Conservation (phyloP, 1,140 invertebrate species). For the Bacillus rossius region DNA sequence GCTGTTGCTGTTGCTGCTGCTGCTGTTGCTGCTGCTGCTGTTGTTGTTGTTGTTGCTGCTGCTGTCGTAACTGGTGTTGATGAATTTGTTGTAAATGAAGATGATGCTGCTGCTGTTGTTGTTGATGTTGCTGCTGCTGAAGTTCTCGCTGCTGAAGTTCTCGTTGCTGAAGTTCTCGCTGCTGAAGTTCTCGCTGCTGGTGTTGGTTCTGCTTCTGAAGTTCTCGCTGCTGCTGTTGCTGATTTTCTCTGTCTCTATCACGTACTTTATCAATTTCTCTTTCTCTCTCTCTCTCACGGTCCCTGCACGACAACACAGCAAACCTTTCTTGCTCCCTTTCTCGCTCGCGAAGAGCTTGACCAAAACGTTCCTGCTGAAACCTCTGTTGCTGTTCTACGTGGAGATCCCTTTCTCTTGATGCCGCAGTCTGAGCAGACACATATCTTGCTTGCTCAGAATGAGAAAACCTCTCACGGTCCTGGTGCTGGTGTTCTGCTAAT, state of each 20-base stretch:
- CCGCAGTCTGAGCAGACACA: slow-evolving; percentile 28
- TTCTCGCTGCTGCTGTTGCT: slow-evolving; percentile 26
- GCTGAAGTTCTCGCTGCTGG: slow-evolving; percentile 26
- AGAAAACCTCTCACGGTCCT: slow-evolving; percentile 29
- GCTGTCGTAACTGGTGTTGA: slow-evolving; percentile 17
- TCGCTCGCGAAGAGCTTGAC: too few relatives aligned
- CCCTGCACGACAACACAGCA: neutral
- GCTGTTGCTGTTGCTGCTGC: slow-evolving; percentile 24
- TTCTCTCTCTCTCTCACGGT: slow-evolving; percentile 1
- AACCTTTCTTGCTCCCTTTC: slow-evolving; percentile 3
- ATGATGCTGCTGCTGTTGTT: slow-evolving; percentile 30
- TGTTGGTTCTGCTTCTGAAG: slow-evolving; percentile 29
- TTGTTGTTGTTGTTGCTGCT: slow-evolving; percentile 22
- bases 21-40: slow-evolving; percentile 28
- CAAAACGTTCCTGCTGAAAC: slow-evolving; percentile 15
- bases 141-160: slow-evolving; percentile 27
- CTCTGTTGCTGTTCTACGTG: slow-evolving; percentile 29
- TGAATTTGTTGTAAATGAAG: slow-evolving; percentile 13
- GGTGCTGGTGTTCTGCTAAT: slow-evolving; percentile 36
- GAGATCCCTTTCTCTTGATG: slow-evolving; percentile 36
- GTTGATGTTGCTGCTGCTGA: slow-evolving; percentile 34
- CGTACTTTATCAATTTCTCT: slow-evolving; percentile 20
- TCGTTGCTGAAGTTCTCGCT: slow-evolving; percentile 23
- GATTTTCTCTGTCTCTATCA: slow-evolving; percentile 31
- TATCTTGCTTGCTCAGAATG: slow-evolving; percentile 41